Conservation (phyloP, 92 coral and sea anemone species). For the Paragorgia papillata region DNA sequence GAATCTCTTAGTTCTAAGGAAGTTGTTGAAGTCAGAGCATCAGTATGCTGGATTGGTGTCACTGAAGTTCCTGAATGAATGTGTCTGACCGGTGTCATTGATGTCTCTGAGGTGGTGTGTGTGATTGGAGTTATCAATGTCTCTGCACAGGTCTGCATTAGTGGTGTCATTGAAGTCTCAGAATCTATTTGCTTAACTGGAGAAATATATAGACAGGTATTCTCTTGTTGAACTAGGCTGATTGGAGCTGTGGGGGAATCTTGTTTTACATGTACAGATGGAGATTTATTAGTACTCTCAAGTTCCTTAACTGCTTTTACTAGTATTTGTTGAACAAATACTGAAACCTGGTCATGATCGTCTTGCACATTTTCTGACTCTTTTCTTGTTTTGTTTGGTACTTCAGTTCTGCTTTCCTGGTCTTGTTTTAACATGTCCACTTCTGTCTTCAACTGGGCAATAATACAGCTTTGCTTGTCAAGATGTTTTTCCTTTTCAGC, state of each 20-base stretch:
- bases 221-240: not conserved
- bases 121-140: not conserved
- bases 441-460: constrained; percentile 21
- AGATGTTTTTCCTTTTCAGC: constrained; percentile 31
- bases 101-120: not conserved
- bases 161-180: constrained; percentile 10
- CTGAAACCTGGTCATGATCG: not conserved
- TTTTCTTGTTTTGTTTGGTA: not conserved
- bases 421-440: constrained; percentile 8
- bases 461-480: constrained; percentile 15
- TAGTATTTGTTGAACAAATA: constrained; percentile 19
- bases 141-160: not conserved
- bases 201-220: too few species aligned
- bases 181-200: not conserved
- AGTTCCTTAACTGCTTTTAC: constrained; percentile 22
- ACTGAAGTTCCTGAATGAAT: too few species aligned
- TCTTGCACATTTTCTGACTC: not conserved
- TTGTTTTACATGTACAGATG: not conserved
- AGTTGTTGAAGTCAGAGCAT: not conserved
- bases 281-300: not conserved
- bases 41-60: too few species aligned
- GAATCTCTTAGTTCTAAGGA: not conserved
- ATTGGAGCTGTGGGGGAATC: too few species aligned
- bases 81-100: constrained; percentile 12
- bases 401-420: not conserved